These are phyloP conservation scores for Lithobates pipiens DNA, from an alignment of 2,797 vertebrate species.

Conservation along the genomic window DNA sequence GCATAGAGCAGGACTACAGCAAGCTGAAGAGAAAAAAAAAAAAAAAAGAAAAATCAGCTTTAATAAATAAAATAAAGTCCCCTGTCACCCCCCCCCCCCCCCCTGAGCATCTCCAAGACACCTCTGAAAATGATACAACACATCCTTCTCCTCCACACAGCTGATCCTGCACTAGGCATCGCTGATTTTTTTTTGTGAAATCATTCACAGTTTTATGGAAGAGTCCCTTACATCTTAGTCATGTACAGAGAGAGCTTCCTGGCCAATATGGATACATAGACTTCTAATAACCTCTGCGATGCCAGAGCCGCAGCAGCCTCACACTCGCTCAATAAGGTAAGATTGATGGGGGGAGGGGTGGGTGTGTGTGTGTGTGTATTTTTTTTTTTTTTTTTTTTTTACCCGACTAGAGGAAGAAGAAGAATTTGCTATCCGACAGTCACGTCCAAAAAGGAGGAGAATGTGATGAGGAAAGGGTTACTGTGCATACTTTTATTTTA, in stretches of 20 bases:
- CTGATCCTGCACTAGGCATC: no score
- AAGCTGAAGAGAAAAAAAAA: constrained; percentile 12
- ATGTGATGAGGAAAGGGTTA: background rate
- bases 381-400: background rate
- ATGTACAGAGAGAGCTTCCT: background rate
- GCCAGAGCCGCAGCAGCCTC: constrained; percentile 16
- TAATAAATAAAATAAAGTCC: constrained; percentile 42
- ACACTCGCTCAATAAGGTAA: constrained; percentile 35
- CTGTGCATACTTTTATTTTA: background rate
- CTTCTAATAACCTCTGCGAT: constrained; percentile 25
- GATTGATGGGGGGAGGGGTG: constrained; percentile 13
- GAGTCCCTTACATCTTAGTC: constrained; percentile 12
- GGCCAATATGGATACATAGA: constrained; percentile 24
- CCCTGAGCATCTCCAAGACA: constrained; percentile 7
- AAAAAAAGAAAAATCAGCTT: background rate
- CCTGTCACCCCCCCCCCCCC: background rate
- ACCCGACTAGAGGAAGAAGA: background rate
- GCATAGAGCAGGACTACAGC: background rate
- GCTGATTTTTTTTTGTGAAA: no score
- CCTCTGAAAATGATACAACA: background rate
- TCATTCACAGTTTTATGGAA: background rate
- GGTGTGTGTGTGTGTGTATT: no score
- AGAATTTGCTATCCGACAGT: background rate
- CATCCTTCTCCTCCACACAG: background rate
- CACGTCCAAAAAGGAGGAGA: background rate